Base-by-base conservation (phyloP, 2,797 vertebrate genomes). In the Rhyacichthys aspro region DNA sequence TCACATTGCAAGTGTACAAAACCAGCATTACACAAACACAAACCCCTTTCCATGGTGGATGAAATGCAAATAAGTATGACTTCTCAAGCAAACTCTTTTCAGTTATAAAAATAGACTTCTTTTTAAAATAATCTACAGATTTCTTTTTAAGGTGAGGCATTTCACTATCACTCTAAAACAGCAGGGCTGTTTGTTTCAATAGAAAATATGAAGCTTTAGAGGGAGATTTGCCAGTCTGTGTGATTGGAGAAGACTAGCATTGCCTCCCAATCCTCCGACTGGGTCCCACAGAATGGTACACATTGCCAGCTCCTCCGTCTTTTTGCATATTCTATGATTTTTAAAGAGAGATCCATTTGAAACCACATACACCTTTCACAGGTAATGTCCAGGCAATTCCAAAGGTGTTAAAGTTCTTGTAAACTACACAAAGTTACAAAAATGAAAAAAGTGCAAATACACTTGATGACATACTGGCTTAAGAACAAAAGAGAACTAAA, bases 311-410 rank as follows among this genome's bases (percentile, higher is more conserved):
- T 91, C 78, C 70, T 89, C 84, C 63, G 81, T 88, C 87, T 88
- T 91, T 93, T 93, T 94, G 93, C 93, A 94, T 94, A 94, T 91
- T 92, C 88, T 90, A 90, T 89, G 64, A 84, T 88, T 79, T 84
- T 74, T 59, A 83, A 82, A 89, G 78, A 87, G 83, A 81, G 85
- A 88, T 84, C 89, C 81, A 48, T 82, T 91, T 89, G 78, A 90
- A 93, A 92, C 84, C 90, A 90, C 86, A 91, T 89, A 89, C 89
- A 91, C 85, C 88, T 85, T 90, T 85, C 79, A 91, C 79, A 83
- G 92, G 93, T 90, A 90, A 93, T 79, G 92, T 95, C 93, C 94
- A 94, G 93, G 93, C 91, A 92, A 93, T 92, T 92, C 84, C 54
- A 70, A 93, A 93, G 89, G 92, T 90, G 93, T 88, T 91, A 82